Base-by-base conservation (phyloP, 2,888 invertebrate genomes). In the Boloria euphrosyne region DNA sequence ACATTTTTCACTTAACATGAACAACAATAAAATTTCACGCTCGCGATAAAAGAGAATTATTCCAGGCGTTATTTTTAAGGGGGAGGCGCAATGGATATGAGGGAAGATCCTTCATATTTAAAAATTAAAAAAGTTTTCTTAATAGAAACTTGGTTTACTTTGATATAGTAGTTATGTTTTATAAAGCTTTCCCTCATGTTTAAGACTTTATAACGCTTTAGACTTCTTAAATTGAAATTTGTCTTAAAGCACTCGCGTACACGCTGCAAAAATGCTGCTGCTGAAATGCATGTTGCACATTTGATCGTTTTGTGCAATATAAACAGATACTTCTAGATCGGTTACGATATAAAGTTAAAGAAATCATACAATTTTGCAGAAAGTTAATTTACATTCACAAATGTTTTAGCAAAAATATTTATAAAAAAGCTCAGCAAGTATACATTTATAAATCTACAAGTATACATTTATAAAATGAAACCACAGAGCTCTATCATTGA, bases 1-100 rank as follows among this genome's bases (percentile, higher is more conserved):
- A 75, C 74, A 71, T 68, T 75, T 74, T 75, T 75, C 69, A 69
- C 68, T 70, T 73, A 72, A 70, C 67, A 70, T 72, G 70, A 73
- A 74, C 70, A 74, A 71, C 67, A 71, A 72, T 65, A 73, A 71
- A 74, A 69, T 74, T 70, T 70, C 69, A 71, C 71, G 68, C 70
- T 73, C 68, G 65, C 70, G 67, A 72, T 72, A 71, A 68, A 72
- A 71, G 64, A 49, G 67, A 64, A 66, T 71, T 73, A 71, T 74
- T 67, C 69, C 63, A 71, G 67, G 71, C 72, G 70, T 75, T 73
- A 72, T 74, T 72, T 67, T 69, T 69, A 16, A 59, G 49, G 49
- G 49, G 59, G 59, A 49, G 66, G 61, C 47, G 61, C 18, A 10
- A 38, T 38, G 55, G 66, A 57, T 69, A 55, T 57, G 57, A 57